These are phyloP conservation scores for Otus sunia DNA, from an alignment of 2,113 vertebrate genomes.

Conservation along the genomic window DNA sequence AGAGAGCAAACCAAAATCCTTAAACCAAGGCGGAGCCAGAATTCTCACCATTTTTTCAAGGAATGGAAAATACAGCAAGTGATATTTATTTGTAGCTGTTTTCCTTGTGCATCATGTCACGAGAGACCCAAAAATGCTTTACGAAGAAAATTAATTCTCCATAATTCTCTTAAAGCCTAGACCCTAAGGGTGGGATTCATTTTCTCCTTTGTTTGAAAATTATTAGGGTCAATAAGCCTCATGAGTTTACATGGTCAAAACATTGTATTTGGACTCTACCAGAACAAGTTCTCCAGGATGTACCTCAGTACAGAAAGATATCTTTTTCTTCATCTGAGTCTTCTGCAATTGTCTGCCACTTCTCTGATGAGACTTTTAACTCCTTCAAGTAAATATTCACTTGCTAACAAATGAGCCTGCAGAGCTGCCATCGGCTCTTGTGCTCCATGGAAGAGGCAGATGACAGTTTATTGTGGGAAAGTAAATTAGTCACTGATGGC, in stretches of 20 bases:
- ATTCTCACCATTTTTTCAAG: background rate
- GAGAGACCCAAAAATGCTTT: background rate
- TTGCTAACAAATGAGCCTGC: background rate
- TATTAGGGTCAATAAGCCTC: background rate
- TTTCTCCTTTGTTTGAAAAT: background rate
- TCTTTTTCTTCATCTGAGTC: background rate
- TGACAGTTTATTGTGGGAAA: background rate
- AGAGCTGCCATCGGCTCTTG: accelerated
- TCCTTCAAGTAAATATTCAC: too few relatives aligned
- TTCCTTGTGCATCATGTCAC: background rate
- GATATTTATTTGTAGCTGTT: background rate
- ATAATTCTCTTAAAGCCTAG: background rate
- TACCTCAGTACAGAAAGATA: background rate
- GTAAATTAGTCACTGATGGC: accelerated
- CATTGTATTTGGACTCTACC: background rate
- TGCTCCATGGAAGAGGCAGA: background rate
- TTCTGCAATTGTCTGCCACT: background rate
- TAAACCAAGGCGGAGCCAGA: background rate
- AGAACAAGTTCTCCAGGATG: background rate
- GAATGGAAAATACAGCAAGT: background rate
- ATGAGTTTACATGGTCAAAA: background rate
- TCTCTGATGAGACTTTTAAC: background rate
- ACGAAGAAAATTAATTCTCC: background rate
- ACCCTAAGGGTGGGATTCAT: background rate
- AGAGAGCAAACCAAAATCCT: background rate